Conservation (phyloP, 2,113 vertebrate genomes). For the Mesitornis unicolor region DNA sequence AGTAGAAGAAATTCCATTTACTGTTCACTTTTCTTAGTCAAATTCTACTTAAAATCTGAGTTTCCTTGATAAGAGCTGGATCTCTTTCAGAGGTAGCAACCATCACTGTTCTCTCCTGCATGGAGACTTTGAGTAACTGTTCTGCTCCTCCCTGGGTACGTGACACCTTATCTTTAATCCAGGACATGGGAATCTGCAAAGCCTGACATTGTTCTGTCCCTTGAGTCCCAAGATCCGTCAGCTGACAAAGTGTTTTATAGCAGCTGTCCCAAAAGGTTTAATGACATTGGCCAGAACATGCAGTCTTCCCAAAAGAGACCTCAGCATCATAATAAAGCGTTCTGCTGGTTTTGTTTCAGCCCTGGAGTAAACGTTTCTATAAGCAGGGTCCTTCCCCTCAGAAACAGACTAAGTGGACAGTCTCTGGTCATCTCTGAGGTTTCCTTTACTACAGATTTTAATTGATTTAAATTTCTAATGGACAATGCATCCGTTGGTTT, state of each 20-base stretch:
- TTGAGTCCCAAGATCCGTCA: not conserved
- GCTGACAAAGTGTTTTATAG: not conserved
- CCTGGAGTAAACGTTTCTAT: not conserved
- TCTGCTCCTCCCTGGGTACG: not conserved
- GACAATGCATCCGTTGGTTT: not conserved
- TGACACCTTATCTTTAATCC: not conserved
- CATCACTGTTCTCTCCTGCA: not conserved
- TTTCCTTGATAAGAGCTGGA: not conserved
- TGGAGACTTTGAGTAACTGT: not conserved
- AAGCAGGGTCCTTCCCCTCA: not conserved
- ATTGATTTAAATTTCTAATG: not conserved
- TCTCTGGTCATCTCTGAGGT: not conserved
- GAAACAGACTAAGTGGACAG: not conserved
- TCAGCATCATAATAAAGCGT: not conserved
- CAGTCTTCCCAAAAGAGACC: not conserved
- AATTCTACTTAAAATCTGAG: not conserved
- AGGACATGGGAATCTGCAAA: not conserved
- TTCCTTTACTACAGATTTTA: not conserved
- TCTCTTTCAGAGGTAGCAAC: not conserved
- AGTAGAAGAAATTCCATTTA: not conserved
- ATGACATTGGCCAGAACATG: not conserved
- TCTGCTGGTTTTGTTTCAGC: not conserved
- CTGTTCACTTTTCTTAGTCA: not conserved
- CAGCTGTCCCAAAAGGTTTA: not conserved
- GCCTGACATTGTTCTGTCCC: not conserved